Conservation (phyloP, 2,113 vertebrate genomes). For the Etia nguti region DNA sequence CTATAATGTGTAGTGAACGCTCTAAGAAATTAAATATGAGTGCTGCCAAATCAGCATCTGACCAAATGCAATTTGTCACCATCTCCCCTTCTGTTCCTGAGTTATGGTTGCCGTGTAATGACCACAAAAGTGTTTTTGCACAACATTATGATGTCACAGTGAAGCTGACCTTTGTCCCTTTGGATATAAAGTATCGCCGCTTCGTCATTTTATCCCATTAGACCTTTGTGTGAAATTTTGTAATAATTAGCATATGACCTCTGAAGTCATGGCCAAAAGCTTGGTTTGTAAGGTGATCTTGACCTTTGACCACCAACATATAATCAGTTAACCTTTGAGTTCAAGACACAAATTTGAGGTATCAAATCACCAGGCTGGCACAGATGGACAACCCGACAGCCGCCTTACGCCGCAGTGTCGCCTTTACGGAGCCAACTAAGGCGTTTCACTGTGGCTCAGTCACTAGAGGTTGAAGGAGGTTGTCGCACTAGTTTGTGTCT, state of each 20-base stretch:
- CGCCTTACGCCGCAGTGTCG: rapidly evolving
- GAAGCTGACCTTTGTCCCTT: not conserved
- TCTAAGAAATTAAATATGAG: not conserved
- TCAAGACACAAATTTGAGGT: not conserved
- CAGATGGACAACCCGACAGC: not conserved
- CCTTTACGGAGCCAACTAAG: not conserved
- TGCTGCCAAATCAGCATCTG: not conserved
- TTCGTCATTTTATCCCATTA: not conserved
- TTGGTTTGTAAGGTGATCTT: not conserved
- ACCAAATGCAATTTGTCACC: not conserved
- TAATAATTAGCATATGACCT: not conserved
- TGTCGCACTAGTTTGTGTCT: not conserved
- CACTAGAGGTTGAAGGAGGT: too few species aligned
- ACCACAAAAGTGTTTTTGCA: not conserved
- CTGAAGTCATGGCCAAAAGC: not conserved
- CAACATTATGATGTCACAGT: not conserved
- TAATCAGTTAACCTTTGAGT: not conserved
- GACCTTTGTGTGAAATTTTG: not conserved
- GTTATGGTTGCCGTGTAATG: not conserved
- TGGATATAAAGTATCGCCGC: not conserved
- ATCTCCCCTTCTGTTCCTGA: not conserved
- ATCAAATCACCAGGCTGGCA: not conserved
- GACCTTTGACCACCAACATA: not conserved
- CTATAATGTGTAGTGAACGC: not conserved
- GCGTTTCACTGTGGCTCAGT: not conserved